A percentile compares a stretch with the other conserved stretches of the same genome.
Conservation (phyloP, 2,113 vertebrate genomes). For the Melanocharis versteri region DNA sequence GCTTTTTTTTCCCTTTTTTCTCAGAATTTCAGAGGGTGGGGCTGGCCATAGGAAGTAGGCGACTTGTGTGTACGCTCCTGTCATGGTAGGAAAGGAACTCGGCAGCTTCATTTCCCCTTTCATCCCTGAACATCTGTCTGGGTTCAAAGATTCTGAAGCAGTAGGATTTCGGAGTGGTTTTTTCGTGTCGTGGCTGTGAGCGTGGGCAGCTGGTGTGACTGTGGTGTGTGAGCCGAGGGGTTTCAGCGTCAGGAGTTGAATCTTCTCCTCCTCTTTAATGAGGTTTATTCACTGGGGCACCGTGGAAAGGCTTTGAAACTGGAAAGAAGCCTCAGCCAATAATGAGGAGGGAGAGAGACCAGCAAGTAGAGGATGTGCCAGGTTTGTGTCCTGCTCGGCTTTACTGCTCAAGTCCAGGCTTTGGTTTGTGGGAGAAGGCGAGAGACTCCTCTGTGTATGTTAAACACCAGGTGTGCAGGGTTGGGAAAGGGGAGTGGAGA, state of each 20-base stretch:
- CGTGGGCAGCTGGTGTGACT: not conserved
- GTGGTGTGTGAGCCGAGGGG: not conserved
- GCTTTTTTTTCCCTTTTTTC: not conserved
- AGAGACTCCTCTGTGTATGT: not conserved
- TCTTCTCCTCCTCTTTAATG: not conserved
- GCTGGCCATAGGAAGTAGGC: not conserved
- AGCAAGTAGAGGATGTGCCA: not conserved
- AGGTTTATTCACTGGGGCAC: not conserved
- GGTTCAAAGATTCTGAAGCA: constrained; percentile 19
- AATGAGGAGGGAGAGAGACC: not conserved
- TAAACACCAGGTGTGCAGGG: not conserved
- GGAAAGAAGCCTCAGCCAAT: not conserved
- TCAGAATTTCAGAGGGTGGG: constrained; percentile 42
- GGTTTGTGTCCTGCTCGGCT: not conserved
- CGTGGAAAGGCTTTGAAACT: not conserved
- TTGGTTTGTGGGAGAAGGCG: not conserved
- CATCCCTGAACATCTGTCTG: constrained; percentile 32
- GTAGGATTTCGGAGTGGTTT: not conserved
- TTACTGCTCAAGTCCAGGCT: not conserved
- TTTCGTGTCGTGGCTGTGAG: not conserved
- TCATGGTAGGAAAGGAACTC: constrained; percentile 17
- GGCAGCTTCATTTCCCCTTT: not conserved
- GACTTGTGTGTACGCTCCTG: not conserved
- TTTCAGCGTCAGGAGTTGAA: not conserved
- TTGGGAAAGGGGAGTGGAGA: not conserved